Evolutionary conservation across 2,797 vertebrate genomes (phyloP).

Genomic region (Macropus fuliginosus): DNA sequence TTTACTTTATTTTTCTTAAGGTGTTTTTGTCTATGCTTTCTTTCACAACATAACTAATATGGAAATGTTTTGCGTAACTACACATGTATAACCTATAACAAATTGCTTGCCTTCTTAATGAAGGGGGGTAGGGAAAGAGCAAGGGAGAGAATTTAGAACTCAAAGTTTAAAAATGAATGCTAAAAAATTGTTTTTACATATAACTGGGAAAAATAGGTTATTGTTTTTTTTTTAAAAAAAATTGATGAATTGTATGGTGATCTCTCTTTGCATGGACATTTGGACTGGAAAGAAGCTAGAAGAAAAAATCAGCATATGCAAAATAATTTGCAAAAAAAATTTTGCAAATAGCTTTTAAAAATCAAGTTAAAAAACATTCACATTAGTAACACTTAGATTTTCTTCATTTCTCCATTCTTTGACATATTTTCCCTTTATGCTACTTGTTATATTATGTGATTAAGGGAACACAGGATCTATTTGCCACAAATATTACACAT

Average conservation of each 20-base stretch:
- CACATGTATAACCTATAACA: no score
- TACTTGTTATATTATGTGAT: background rate
- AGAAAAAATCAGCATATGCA: background rate
- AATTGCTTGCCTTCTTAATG: no score
- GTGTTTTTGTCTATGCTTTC: no score
- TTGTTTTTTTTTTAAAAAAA: background rate
- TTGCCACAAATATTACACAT: slow-evolving; percentile 26
- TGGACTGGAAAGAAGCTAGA: slow-evolving; percentile 35
- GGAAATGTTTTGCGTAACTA: no score
- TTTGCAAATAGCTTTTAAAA: slow-evolving; percentile 26
- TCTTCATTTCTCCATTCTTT: background rate
- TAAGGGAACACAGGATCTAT: slow-evolving; percentile 1
- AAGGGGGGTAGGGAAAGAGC: no score
- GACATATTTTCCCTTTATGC: slow-evolving; percentile 22
- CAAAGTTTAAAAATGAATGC: no score
- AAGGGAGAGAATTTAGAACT: no score
- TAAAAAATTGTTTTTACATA: no score
- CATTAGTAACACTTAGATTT: background rate
- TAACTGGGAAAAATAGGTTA: no score
- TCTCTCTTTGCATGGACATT: background rate
- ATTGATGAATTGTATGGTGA: slow-evolving; percentile 23
- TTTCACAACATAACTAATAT: no score
- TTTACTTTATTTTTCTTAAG: no score
- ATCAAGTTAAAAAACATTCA: slow-evolving; percentile 3
- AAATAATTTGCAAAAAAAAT: slow-evolving; percentile 40